Base-by-base conservation (phyloP, 2,888 invertebrate species). In the Drosophila kuntzei region DNA sequence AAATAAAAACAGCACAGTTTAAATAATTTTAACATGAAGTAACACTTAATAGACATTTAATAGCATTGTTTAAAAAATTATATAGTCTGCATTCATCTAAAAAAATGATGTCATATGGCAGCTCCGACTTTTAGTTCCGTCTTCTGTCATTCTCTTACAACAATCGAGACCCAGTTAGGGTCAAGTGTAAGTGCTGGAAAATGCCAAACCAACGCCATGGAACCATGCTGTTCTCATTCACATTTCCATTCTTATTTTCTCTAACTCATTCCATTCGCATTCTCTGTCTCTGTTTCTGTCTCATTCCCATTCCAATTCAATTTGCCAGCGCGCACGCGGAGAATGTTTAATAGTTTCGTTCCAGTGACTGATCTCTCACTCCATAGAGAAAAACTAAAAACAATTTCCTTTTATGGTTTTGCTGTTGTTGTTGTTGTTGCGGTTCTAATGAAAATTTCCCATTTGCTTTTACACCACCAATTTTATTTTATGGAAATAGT, bases 361-460 rank as follows among this genome's bases (percentile, higher is more conserved):
- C 89, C 85, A 80, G 54, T 87, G 70, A 68, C 61, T 87, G 89
- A 79, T 69, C 70, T 78, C 73, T 62, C 69, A 25, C 22, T 16
- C 46, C 29, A 34, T 0, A 55, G 57, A 63, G 51, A 47, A 69
- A 77, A 53, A 74, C 50, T 20, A 50, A 69, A 87, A 83, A 74
- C 65, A 67, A 87, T 86, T 88, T 86, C 84, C 77, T 72, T 81
- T 88, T 71, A 86, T 82, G 58, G 43, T 46, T 75, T 57, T 47
- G 69, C 47, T 67, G 18, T 14, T 29, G 39, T 37, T 55, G 32
- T 66, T 66, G 50, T 55, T 43, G 32, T 29, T 62, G 11, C 46
- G 44, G 36, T 65, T 76, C 77, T 76, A 73, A 55, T 59, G 47
- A 51, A 66, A 25, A 54, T 58, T 74, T 59, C 12, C 55, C 58